phyloP scores from a whole-genome alignment of 2,113 vertebrate genomes.

The Petroica traversi region DNA sequence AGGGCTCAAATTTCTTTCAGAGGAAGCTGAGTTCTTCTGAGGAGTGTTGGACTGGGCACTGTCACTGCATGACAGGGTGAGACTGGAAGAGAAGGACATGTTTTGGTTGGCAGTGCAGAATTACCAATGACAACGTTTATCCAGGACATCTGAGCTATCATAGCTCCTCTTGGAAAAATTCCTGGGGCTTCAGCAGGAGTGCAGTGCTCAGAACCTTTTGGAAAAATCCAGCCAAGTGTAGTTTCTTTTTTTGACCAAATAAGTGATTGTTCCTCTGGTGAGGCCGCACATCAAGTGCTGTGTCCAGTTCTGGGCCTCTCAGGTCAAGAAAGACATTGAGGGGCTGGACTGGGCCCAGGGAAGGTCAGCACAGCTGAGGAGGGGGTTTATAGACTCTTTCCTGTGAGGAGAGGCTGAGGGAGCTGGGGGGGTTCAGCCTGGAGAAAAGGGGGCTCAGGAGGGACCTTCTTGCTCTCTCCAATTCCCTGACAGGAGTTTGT shows the following conservation, averaged over 20 bases:
- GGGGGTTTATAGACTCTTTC: neutral
- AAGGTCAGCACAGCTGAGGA: neutral
- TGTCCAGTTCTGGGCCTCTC: neutral
- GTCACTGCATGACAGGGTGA: neutral
- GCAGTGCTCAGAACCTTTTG: neutral
- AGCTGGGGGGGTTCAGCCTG: neutral
- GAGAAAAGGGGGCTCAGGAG: neutral
- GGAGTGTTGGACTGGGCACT: neutral
- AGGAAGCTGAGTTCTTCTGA: neutral
- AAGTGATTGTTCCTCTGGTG: neutral
- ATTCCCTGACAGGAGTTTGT: neutral
- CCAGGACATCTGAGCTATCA: neutral
- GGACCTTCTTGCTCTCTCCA: neutral
- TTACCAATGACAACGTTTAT: neutral
- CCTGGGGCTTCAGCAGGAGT: neutral
- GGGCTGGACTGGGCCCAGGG: neutral
- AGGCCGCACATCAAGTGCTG: neutral
- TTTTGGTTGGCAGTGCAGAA: neutral
- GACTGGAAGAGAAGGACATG: neutral
- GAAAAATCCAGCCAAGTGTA: neutral
- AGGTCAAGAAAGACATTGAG: neutral
- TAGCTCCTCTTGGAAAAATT: neutral
- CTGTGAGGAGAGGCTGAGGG: neutral
- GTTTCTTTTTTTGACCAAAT: neutral
- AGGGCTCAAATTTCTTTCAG: neutral